Conservation (phyloP, 1,140 invertebrate species). For the Catajapyx aquilonaris region DNA sequence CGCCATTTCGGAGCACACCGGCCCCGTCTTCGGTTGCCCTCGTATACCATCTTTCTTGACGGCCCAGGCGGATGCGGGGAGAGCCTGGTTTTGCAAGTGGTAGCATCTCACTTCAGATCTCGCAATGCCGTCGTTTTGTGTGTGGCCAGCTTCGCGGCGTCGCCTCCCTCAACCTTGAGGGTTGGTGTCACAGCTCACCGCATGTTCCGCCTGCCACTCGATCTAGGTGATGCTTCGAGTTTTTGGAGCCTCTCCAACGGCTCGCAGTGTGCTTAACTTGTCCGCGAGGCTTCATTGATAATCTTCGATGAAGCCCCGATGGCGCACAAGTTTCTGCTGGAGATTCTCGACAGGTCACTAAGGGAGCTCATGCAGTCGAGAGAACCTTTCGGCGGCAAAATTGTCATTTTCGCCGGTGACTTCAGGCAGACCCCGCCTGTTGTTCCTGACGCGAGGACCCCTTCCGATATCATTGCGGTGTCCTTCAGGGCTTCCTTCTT, state of each 20-base stretch:
- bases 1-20: neutral
- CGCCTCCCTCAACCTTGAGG: slow-evolving; percentile 11
- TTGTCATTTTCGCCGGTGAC: too few species aligned
- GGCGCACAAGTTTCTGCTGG: too few species aligned
- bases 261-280: slow-evolving; percentile 6
- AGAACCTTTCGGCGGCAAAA: too few species aligned
- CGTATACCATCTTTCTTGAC: slow-evolving; percentile 9
- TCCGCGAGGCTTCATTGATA: slow-evolving; percentile 10
- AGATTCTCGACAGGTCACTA: too few species aligned
- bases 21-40: too few species aligned
- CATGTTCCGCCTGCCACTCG: slow-evolving; percentile 9
- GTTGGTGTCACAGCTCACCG: slow-evolving; percentile 5
- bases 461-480: too few species aligned
- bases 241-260: too few species aligned
- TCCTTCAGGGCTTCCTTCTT: too few species aligned
- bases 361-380: too few species aligned
- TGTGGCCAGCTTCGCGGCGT: slow-evolving; percentile 12
- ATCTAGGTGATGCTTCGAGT: slow-evolving; percentile 6
- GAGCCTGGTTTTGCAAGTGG: slow-evolving; percentile 11
- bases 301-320: too few species aligned
- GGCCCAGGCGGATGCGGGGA: slow-evolving; percentile 12
- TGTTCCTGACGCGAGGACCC: too few species aligned
- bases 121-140: slow-evolving; percentile 8
- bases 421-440: too few species aligned
- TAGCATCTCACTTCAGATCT: slow-evolving; percentile 7